These are phyloP conservation scores for Hartigia nigra DNA, from an alignment of 2,888 invertebrate species.

Conservation along the genomic window DNA sequence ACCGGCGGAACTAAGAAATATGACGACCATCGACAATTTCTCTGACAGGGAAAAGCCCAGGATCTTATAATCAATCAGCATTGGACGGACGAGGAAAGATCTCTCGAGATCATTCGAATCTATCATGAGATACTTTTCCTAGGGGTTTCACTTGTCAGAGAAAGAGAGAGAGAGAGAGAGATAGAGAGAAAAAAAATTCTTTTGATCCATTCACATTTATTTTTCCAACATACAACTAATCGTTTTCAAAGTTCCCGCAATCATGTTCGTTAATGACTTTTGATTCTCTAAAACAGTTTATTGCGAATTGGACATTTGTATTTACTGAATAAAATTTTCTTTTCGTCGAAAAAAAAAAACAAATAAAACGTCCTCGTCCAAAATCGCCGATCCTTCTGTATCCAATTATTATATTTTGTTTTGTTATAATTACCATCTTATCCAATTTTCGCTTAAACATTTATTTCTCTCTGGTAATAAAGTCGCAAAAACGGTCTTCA, in stretches of 20 bases:
- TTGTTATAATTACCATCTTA: background rate
- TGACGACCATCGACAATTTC: background rate
- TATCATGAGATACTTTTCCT: background rate
- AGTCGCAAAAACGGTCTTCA: background rate
- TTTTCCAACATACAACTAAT: background rate
- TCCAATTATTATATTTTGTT: background rate
- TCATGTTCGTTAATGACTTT: background rate
- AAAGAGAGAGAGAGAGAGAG: background rate
- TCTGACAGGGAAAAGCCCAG: background rate
- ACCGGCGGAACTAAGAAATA: background rate
- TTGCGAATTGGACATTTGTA: background rate
- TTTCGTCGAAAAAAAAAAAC: background rate
- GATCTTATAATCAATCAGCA: background rate
- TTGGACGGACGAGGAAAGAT: background rate
- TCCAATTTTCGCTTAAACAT: background rate
- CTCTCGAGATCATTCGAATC: background rate
- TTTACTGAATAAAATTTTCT: background rate
- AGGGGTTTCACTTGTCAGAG: background rate
- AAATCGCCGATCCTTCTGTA: background rate
- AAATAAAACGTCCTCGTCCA: background rate
- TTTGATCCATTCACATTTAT: background rate
- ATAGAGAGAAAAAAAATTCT: background rate
- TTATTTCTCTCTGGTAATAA: background rate
- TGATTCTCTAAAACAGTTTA: background rate
- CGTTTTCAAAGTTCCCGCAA: background rate